A percentile compares a stretch with the other conserved stretches of the same genome.
These are phyloP conservation scores for Cavia porcellus DNA, from an alignment of 2,113 vertebrate genomes.

Conservation along the genomic window DNA sequence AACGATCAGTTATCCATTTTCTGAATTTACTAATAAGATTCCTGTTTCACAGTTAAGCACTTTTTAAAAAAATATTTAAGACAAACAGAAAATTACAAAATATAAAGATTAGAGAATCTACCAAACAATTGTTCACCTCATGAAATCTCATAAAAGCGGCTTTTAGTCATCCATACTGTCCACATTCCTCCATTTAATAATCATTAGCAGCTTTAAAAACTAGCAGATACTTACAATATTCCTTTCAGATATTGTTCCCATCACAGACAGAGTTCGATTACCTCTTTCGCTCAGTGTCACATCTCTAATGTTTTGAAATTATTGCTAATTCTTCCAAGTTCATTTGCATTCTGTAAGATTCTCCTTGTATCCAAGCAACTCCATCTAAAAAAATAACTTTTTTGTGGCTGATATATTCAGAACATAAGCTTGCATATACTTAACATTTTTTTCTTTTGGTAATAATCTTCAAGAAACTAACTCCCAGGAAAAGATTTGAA, in stretches of 20 bases:
- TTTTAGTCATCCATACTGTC: slow-evolving; percentile 54
- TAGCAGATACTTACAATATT: slow-evolving; percentile 55
- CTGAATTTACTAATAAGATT: slow-evolving; percentile 37
- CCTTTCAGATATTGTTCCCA: slow-evolving; percentile 63
- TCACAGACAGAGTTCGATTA: slow-evolving; percentile 49
- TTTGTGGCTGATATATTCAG: slow-evolving; percentile 28
- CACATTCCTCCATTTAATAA: slow-evolving; percentile 62
- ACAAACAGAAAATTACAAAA: slow-evolving; percentile 37
- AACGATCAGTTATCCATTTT: slow-evolving; percentile 19
- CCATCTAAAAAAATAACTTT: slow-evolving; percentile 54
- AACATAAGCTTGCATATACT: neutral
- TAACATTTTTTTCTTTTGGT: neutral
- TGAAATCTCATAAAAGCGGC: slow-evolving; percentile 43
- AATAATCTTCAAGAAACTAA: slow-evolving; percentile 40
- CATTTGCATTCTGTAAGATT: slow-evolving; percentile 56
- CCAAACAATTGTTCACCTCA: slow-evolving; percentile 42
- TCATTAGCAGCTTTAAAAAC: slow-evolving; percentile 70
- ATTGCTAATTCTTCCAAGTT: slow-evolving; percentile 31
- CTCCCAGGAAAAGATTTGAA: slow-evolving; percentile 7
- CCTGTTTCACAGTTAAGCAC: slow-evolving; percentile 31
- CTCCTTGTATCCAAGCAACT: slow-evolving; percentile 60
- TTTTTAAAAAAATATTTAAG: neutral
- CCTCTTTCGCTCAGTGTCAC: slow-evolving; percentile 50
- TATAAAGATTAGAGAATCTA: slow-evolving; percentile 13
- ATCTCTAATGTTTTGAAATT: slow-evolving; percentile 65